phyloP scores from a whole-genome alignment of 2,113 vertebrate genomes.

The Dunckerocampus dactyliophorus region DNA sequence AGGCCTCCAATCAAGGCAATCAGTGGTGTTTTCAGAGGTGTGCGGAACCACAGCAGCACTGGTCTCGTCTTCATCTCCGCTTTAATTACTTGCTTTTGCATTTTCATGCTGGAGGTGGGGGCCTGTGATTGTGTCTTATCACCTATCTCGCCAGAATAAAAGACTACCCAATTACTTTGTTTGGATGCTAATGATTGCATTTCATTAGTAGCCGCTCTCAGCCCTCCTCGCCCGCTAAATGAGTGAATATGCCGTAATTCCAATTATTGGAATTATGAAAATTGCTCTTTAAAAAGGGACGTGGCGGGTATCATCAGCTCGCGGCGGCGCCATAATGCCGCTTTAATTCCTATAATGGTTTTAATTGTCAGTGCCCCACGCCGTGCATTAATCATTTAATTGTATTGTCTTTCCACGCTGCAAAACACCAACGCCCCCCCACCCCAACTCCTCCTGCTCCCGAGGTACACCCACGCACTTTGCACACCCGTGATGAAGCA shows the following conservation, averaged over 20 bases:
- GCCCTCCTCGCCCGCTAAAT: slow-evolving; percentile 98
- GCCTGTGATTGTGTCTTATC: slow-evolving; percentile 96
- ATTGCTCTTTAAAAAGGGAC: slow-evolving; percentile 93
- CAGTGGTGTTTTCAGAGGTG: slow-evolving; percentile 98
- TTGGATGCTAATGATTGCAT: slow-evolving; percentile 99
- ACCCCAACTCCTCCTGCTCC: background rate
- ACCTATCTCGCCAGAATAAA: slow-evolving; percentile 87
- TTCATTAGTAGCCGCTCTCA: slow-evolving; percentile 99
- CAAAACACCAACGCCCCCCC: slow-evolving; percentile 65
- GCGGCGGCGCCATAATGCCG: slow-evolving; percentile 99
- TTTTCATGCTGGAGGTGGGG: slow-evolving; percentile 82
- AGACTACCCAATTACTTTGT: slow-evolving; percentile 99
- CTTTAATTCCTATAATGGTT: slow-evolving; percentile 92
- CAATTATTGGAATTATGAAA: slow-evolving; percentile 99
- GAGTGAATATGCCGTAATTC: slow-evolving; percentile 99
- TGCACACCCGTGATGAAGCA: slow-evolving; percentile 70
- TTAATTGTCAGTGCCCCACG: slow-evolving; percentile 76
- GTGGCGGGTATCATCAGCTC: slow-evolving; percentile 96
- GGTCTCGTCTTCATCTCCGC: slow-evolving; percentile 93
- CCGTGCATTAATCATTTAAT: slow-evolving; percentile 97
- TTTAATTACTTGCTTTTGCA: slow-evolving; percentile 99
- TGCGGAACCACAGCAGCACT: slow-evolving; percentile 84
- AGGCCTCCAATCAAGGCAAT: slow-evolving; percentile 98
- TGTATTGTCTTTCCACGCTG: slow-evolving; percentile 92
- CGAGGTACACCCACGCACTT: slow-evolving; percentile 70